phyloP scores from a whole-genome alignment of 2,888 invertebrate species.

The Brachyptera putata region DNA sequence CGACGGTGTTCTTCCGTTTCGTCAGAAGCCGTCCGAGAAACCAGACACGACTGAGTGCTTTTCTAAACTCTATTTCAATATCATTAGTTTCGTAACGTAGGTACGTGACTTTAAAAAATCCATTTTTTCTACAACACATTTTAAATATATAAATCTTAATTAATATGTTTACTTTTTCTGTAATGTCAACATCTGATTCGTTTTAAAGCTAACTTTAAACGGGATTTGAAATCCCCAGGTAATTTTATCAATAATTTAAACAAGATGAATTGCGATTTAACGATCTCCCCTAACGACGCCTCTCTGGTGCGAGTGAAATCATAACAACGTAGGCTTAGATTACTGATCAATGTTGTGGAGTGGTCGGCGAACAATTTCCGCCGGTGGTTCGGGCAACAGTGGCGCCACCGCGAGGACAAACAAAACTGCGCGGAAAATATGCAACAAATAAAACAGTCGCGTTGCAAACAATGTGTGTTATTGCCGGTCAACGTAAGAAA shows the following conservation, averaged over 20 bases:
- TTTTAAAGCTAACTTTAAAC: background rate
- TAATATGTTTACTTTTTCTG: background rate
- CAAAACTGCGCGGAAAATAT: no score
- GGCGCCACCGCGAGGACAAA: no score
- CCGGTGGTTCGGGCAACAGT: no score
- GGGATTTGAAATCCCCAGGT: background rate
- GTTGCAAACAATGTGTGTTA: no score
- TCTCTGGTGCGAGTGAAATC: no score
- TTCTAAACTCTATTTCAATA: no score
- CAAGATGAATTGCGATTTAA: background rate
- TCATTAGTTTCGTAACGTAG: no score
- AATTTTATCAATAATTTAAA: background rate
- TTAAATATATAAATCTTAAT: background rate
- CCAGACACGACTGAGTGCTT: no score
- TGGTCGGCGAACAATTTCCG: background rate
- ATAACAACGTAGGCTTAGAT: background rate
- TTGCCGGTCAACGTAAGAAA: no score
- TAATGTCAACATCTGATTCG: background rate
- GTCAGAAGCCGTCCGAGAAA: no score
- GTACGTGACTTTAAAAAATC: background rate
- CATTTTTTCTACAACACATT: background rate
- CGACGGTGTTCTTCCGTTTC: no score
- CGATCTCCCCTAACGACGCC: background rate
- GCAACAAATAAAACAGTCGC: no score
- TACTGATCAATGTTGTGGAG: background rate